Evolutionary conservation across 2,113 vertebrate genomes (phyloP).

Genomic region (Dipodomys merriami): DNA sequence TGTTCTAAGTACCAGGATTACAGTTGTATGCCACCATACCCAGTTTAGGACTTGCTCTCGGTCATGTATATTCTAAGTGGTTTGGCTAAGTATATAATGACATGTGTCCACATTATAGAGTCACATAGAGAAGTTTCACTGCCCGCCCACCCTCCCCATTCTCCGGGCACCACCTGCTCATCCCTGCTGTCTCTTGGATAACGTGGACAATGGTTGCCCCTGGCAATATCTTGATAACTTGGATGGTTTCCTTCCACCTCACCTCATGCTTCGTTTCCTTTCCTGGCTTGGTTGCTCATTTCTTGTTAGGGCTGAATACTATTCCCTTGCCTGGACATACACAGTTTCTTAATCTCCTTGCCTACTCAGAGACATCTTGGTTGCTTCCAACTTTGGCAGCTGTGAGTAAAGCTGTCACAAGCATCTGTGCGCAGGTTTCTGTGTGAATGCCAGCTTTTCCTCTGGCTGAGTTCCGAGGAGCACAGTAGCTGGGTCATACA

Average conservation of each 20-base stretch:
- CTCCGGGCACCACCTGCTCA: fast-evolving
- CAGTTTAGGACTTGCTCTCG: neutral
- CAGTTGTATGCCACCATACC: neutral
- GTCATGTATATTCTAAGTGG: neutral
- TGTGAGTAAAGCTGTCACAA: neutral
- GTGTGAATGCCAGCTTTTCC: neutral
- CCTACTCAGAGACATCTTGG: neutral
- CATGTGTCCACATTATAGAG: fast-evolving
- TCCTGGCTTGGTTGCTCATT: neutral
- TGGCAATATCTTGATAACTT: neutral
- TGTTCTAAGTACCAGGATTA: no score
- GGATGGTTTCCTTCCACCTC: neutral
- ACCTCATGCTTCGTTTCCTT: neutral
- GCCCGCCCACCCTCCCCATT: no score
- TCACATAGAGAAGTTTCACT: neutral
- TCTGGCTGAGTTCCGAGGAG: neutral
- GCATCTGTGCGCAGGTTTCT: neutral
- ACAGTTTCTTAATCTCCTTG: neutral
- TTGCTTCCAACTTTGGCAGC: neutral
- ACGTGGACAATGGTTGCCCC: no score
- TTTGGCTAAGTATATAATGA: neutral
- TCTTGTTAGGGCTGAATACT: neutral
- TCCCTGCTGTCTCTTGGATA: no score
- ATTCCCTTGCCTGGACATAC: neutral
- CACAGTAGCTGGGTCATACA: no score